These are phyloP conservation scores for Pammene aurita DNA, from an alignment of 2,888 invertebrate genomes.

Conservation along the genomic window DNA sequence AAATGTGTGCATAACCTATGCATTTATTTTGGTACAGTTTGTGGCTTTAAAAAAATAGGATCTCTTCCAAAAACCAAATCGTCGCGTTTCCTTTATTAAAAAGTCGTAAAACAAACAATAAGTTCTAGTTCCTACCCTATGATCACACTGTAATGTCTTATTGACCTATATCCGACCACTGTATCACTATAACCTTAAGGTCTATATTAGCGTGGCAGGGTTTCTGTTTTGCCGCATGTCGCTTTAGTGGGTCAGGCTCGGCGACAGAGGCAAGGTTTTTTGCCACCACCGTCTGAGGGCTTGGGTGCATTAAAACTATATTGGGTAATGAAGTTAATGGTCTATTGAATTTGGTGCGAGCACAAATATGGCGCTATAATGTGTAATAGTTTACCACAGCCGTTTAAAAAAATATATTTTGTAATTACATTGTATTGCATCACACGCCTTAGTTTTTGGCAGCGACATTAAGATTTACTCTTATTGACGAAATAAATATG, in stretches of 20 bases:
- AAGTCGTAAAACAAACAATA: slow-evolving; percentile 47
- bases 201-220: neutral
- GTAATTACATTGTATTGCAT: neutral
- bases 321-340: slow-evolving; percentile 15
- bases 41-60: neutral
- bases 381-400: neutral
- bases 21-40: too few species aligned
- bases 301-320: slow-evolving; percentile 6
- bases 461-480: too few species aligned
- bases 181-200: slow-evolving; percentile 11
- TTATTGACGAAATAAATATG: too few species aligned
- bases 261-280: slow-evolving; percentile 27
- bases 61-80: neutral
- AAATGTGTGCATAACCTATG: too few species aligned
- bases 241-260: slow-evolving; percentile 33
- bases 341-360: slow-evolving; percentile 2
- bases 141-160: slow-evolving; percentile 43
- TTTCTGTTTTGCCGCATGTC: neutral
- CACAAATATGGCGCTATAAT: neutral
- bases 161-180: slow-evolving; percentile 27
- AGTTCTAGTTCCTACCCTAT: slow-evolving; percentile 51
- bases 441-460: neutral
- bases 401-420: neutral
- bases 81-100: slow-evolving; percentile 25
- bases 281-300: neutral